Conservation (phyloP, 2,797 vertebrate species). For the Crenichthys baileyi region DNA sequence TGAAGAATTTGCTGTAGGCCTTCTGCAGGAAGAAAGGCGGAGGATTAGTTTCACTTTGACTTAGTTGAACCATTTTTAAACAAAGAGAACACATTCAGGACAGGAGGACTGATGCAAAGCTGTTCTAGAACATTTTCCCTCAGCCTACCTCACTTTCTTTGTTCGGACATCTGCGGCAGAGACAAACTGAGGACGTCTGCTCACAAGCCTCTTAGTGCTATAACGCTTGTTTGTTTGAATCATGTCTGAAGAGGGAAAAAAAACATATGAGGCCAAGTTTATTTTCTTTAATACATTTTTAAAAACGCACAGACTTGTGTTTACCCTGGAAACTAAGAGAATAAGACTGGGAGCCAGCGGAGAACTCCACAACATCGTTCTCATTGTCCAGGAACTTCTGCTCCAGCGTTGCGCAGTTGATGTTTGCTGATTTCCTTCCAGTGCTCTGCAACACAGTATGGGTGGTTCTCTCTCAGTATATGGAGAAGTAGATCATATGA, state of each 20-base stretch:
- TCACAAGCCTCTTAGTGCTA: slow-evolving; percentile 68
- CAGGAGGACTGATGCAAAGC: background rate
- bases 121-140: background rate
- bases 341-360: slow-evolving; percentile 70
- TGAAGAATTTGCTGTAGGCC: slow-evolving; percentile 1
- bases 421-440: slow-evolving; percentile 36
- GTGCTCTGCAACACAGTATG: slow-evolving; percentile 44
- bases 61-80: background rate
- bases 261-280: background rate
- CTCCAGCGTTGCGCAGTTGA: slow-evolving; percentile 72
- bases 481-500: background rate
- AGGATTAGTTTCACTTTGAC: background rate
- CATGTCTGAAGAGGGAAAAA: slow-evolving; percentile 70
- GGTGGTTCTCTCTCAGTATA: background rate
- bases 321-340: slow-evolving; percentile 76
- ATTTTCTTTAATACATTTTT: background rate
- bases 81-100: background rate
- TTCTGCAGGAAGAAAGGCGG: slow-evolving; percentile 21
- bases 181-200: slow-evolving; percentile 74
- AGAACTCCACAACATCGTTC: slow-evolving; percentile 69
- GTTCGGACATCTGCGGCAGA: slow-evolving; percentile 61
- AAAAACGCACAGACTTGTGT: background rate
- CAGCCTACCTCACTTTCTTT: slow-evolving; percentile 63
- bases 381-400: slow-evolving; percentile 63
- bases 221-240: slow-evolving; percentile 77